Conservation (phyloP, 2,113 vertebrate species). For the Corythornis vintsioides region DNA sequence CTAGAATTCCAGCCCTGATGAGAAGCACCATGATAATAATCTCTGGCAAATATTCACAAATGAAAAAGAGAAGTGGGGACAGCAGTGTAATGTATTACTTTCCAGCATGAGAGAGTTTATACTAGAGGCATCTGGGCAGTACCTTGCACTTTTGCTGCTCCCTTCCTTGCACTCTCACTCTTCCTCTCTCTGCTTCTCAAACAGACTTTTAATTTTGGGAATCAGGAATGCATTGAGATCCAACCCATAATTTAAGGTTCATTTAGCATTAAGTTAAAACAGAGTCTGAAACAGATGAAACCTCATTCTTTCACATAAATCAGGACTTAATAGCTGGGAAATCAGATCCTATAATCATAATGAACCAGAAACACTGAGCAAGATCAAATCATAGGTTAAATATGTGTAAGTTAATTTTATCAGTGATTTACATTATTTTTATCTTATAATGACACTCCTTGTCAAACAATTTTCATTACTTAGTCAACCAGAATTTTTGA, state of each 20-base stretch:
- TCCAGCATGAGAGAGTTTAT: background rate
- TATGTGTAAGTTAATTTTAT: conserved; percentile 14
- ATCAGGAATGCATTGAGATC: background rate
- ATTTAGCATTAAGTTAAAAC: background rate
- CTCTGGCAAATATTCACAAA: conserved; percentile 61
- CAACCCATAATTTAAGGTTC: background rate
- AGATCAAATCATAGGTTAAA: conserved; percentile 16
- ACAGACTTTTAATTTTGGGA: background rate
- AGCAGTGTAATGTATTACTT: background rate
- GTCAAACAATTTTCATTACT: background rate
- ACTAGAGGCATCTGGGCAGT: background rate
- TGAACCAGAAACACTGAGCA: conserved; percentile 9
- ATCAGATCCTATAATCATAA: background rate
- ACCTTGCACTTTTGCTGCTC: rapidly evolving
- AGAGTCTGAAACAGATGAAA: background rate
- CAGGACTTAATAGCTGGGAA: background rate
- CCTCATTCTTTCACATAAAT: background rate
- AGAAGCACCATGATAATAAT: conserved; percentile 64
- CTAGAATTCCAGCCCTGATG: conserved; percentile 40
- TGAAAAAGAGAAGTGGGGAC: background rate
- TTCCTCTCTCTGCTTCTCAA: background rate
- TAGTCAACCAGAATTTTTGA: background rate
- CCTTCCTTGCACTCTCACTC: background rate
- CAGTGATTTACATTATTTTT: background rate
- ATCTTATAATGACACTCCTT: background rate